A percentile compares a stretch with the other conserved stretches of the same genome.
Conservation (phyloP, 2,113 vertebrate species). For the Mungos mungo region DNA sequence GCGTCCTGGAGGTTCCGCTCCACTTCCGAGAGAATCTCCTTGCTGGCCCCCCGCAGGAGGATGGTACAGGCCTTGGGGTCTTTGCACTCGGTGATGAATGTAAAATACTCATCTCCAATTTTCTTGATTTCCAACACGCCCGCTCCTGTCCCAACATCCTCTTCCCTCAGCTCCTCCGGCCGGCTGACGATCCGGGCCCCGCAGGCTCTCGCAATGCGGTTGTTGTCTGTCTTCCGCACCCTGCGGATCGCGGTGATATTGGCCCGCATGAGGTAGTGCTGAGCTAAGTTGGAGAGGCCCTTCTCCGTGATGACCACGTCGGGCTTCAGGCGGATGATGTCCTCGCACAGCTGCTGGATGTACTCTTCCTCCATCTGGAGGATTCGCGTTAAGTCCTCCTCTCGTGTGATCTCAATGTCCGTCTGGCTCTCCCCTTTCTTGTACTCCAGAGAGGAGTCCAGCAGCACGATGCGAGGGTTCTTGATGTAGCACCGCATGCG, state of each 20-base stretch:
- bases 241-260: constrained; percentile 96
- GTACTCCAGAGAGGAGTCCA: constrained; percentile 97
- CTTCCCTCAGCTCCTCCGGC: constrained; percentile 94
- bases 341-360: constrained; percentile 97
- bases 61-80: constrained; percentile 99
- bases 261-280: constrained; percentile 97
- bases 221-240: constrained; percentile 97
- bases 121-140: constrained; percentile 97
- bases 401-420: constrained; percentile 96
- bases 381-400: constrained; percentile 97
- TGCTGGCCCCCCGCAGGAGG: constrained; percentile 95
- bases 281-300: constrained; percentile 96
- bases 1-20: constrained; percentile 98
- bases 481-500: constrained; percentile 93
- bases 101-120: constrained; percentile 98
- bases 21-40: constrained; percentile 96
- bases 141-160: constrained; percentile 92
- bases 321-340: constrained; percentile 93
- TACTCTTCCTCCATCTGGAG: constrained; percentile 98
- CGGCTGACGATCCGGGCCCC: constrained; percentile 96
- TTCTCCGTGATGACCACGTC: constrained; percentile 97
- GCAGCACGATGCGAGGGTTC: constrained; percentile 92
- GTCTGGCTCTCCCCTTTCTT: constrained; percentile 99
- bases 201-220: constrained; percentile 96
- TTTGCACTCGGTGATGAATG: constrained; percentile 96